Conservation (phyloP, 92 coral and sea anemone genomes). For the Epizoanthus ramosus region DNA sequence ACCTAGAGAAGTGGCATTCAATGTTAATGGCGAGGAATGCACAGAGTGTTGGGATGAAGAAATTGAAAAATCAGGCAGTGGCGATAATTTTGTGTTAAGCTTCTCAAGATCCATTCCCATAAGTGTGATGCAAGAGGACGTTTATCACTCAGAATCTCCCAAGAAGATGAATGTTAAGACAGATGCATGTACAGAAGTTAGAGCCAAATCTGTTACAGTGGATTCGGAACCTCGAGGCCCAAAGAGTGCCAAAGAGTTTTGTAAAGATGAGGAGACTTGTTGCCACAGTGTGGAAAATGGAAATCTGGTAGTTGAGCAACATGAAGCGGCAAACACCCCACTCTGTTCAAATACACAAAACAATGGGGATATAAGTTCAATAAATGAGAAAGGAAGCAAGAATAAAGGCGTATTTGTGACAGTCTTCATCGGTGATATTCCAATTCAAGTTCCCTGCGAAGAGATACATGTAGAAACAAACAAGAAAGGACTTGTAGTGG, state of each 20-base stretch:
- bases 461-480: not conserved
- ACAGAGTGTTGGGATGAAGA: slow-evolving; percentile 54
- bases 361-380: not conserved
- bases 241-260: not conserved
- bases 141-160: slow-evolving; percentile 33
- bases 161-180: not conserved
- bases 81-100: slow-evolving; percentile 33
- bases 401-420: slow-evolving; percentile 47
- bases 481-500: not conserved
- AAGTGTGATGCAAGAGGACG: slow-evolving; percentile 48
- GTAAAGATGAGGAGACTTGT: too few relatives aligned
- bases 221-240: not conserved
- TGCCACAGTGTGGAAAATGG: too few relatives aligned
- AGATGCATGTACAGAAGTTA: not conserved
- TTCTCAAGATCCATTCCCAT: slow-evolving; percentile 33
- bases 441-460: slow-evolving; percentile 77
- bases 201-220: not conserved
- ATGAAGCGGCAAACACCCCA: slow-evolving; percentile 3
- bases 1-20: slow-evolving; percentile 14
- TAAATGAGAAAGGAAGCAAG: slow-evolving; percentile 1
- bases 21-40: slow-evolving; percentile 31
- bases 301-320: too few relatives aligned
- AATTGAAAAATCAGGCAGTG: slow-evolving; percentile 19
- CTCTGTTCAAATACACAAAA: slow-evolving; percentile 9
- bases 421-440: slow-evolving; percentile 78